A percentile compares a stretch with the other conserved stretches of the same genome.
These are phyloP conservation scores for Drosophila takahashii DNA, from an alignment of 1,140 invertebrate genomes.

Conservation along the genomic window DNA sequence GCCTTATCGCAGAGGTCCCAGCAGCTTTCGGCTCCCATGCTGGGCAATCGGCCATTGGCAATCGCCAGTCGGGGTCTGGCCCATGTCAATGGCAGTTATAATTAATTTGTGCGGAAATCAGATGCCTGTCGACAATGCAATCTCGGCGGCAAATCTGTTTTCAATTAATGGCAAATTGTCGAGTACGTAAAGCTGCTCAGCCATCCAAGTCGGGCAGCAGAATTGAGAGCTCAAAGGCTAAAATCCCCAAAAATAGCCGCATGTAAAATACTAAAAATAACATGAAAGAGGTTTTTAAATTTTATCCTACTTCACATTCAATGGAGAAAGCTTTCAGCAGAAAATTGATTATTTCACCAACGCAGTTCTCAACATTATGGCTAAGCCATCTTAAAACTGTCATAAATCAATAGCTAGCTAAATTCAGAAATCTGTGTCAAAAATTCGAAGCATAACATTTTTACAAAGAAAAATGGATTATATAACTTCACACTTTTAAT, in stretches of 20 bases:
- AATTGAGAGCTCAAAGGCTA: constrained; percentile 20
- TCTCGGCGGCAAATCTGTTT: constrained; percentile 78
- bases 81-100: constrained; percentile 73
- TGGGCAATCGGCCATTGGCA: constrained; percentile 12
- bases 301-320: background rate
- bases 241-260: constrained; percentile 20
- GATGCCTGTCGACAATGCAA: constrained; percentile 80
- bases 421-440: constrained; percentile 8
- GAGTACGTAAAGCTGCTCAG: constrained; percentile 58
- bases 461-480: too few relatives aligned
- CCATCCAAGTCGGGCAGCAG: constrained; percentile 10
- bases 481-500: too few relatives aligned
- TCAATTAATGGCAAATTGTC: constrained; percentile 83
- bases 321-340: background rate
- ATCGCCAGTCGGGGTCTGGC: constrained; percentile 12
- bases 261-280: background rate
- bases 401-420: constrained; percentile 38
- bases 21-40: constrained; percentile 7
- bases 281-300: background rate
- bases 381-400: constrained; percentile 14
- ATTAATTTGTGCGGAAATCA: constrained; percentile 82
- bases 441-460: background rate
- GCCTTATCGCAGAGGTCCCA: constrained; percentile 25
- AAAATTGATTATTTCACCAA: constrained; percentile 17
- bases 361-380: background rate